Percentiles rank a stretch among this genome's conserved stretches.
Evolutionary conservation across 2,888 invertebrate species (phyloP).

Genomic region (Xanthia togata): DNA sequence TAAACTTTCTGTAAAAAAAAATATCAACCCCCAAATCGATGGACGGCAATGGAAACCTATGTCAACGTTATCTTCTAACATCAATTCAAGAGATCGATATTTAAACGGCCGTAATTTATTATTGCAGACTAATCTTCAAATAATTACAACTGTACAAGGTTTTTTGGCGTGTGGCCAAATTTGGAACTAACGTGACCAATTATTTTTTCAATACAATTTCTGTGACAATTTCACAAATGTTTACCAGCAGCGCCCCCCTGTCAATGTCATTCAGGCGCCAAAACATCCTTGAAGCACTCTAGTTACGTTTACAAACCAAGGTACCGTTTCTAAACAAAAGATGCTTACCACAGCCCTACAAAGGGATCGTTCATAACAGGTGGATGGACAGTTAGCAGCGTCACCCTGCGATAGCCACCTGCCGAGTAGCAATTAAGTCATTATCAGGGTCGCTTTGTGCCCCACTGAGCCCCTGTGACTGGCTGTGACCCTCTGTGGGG

Average conservation of each 20-base stretch:
- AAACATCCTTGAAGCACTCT: neutral
- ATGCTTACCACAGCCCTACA: constrained; percentile 6
- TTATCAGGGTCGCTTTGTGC: constrained; percentile 48
- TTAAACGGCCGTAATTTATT: neutral
- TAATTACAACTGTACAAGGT: neutral
- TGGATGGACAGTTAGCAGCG: constrained; percentile 17
- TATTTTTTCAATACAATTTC: neutral
- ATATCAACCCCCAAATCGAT: no score
- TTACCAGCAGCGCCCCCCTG: neutral
- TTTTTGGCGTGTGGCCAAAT: neutral
- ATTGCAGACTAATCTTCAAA: neutral
- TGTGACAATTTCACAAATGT: neutral
- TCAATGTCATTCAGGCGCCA: neutral
- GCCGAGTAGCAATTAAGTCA: constrained; percentile 52
- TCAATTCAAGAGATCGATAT: neutral
- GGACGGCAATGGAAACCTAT: no score
- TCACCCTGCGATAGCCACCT: constrained; percentile 33
- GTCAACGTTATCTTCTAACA: no score
- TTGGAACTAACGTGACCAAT: neutral
- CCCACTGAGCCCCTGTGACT: constrained; percentile 14
- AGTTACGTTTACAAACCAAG: neutral
- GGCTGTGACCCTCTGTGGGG: constrained; percentile 1
- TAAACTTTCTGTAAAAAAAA: no score
- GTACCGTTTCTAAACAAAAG: constrained; percentile 4
- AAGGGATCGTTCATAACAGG: constrained; percentile 41